Evolutionary conservation across 2,888 invertebrate species (phyloP).

Genomic region (Conchocele bisecta): DNA sequence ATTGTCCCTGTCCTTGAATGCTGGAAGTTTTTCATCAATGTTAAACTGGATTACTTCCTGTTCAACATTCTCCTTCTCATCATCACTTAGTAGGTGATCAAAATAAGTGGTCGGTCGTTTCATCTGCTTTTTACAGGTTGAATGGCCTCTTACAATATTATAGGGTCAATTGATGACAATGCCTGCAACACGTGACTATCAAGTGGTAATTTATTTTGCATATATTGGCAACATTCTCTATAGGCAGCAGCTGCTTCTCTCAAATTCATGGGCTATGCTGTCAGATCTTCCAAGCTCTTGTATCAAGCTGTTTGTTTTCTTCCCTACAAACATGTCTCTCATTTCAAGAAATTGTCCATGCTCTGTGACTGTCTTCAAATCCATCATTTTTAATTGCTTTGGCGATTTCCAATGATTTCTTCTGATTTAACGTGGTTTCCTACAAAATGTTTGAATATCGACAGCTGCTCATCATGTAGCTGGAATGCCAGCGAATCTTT

Average conservation of each 20-base stretch:
- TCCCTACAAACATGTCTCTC: background rate
- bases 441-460: background rate
- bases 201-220: background rate
- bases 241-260: background rate
- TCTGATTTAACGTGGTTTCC: background rate
- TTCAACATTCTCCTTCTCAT: background rate
- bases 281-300: background rate
- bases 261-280: background rate
- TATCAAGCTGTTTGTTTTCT: background rate
- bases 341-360: background rate
- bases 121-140: background rate
- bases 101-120: background rate
- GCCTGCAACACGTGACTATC: background rate
- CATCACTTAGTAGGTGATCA: background rate
- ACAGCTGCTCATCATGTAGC: background rate
- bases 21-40: background rate
- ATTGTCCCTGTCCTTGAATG: too few species aligned
- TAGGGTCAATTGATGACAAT: background rate
- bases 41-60: background rate
- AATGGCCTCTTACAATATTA: background rate
- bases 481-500: background rate
- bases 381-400: background rate
- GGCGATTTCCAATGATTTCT: too few species aligned
- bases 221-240: background rate
- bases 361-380: too few species aligned